A percentile compares a stretch with the other conserved stretches of the same genome.
Conservation (phyloP, 1,140 invertebrate species). For the Listronotus oregonensis region DNA sequence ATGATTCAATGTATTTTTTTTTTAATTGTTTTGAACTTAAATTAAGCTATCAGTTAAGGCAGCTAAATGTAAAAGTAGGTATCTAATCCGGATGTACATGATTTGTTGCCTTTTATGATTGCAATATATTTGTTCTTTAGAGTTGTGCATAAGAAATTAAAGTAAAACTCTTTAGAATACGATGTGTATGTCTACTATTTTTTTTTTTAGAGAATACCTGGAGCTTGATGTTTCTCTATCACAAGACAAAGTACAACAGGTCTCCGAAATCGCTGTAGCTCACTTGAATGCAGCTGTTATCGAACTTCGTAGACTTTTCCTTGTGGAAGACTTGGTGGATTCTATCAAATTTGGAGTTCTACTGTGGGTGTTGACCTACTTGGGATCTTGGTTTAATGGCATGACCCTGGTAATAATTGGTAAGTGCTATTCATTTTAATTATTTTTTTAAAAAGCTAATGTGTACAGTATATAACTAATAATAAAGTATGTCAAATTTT, state of each 20-base stretch:
- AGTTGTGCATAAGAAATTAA: no score
- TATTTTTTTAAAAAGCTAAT: no score
- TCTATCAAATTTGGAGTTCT: constrained; percentile 92
- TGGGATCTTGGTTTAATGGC: constrained; percentile 97
- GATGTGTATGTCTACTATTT: constrained; percentile 1
- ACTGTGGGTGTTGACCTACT: constrained; percentile 93
- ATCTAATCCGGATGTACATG: no score
- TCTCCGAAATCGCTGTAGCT: constrained; percentile 80
- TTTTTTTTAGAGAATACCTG: constrained; percentile 77
- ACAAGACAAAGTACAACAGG: constrained; percentile 85
- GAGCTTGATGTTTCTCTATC: constrained; percentile 85
- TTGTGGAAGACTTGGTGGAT: constrained; percentile 95
- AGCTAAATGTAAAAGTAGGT: no score
- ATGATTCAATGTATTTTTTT: no score
- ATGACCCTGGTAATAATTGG: constrained; percentile 94
- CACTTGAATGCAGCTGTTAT: constrained; percentile 80
- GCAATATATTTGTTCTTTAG: no score
- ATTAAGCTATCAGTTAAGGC: no score
- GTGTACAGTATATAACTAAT: no score
- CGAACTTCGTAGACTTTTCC: constrained; percentile 89
- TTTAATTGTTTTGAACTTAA: no score
- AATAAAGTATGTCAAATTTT: no score
- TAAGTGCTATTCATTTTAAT: constrained; percentile 53
- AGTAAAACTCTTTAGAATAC: no score
- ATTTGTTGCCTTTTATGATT: no score